Evolutionary conservation across 1,140 invertebrate genomes (phyloP), one percentile per base, ranked within the genome.

Genomic region (Drosophila nebulosa): DNA sequence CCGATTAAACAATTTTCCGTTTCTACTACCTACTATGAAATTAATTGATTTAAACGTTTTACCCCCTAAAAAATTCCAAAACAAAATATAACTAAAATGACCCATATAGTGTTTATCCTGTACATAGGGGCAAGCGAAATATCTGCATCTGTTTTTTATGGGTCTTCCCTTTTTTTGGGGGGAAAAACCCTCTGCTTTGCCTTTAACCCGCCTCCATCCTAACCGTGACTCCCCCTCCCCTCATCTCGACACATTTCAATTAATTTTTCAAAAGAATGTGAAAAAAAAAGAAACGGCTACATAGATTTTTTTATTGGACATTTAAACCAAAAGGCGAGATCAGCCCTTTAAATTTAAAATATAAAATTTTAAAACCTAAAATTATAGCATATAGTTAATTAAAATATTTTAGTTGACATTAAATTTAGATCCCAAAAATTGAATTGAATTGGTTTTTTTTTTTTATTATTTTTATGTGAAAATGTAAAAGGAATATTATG

Each of bases 1-100:
- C 76, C 70, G 81, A 88, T 81, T 86, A 86, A 78, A 88, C 78
- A 72, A 81, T 78, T 81, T 46, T 78, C 74, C 68, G 66, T 88
- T 78, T 70, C 60, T 71, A 81, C 81, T 74, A 71, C 56, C n/a
- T 71, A 81, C 81, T 81, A 78, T 86, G 78, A 78, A 88, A 86
- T 81, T 86, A 71, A 69, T 88, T 66, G 27, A 18, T n/a, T 39
- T 53, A 63, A 70, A 69, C 69, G 58, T 69, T 64, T 69, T 73
- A 72, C 58, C 57, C 51, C 58, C 58, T 69, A n/a, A 68, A 58
- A 67, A 42, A 35, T 62, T 53, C 64, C 32, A 57, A 57, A 32
- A 36, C 12, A 30, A n/a, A n/a, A n/a, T n/a, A n/a, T 39, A 53
- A 53, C 10, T 27, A 53, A 16, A n/a, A 21, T 46, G 26, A 53